A percentile compares a stretch with the other conserved stretches of the same genome.
These are phyloP conservation scores for Siderastrea radians DNA, from an alignment of 92 coral and sea anemone genomes.

Conservation along the genomic window DNA sequence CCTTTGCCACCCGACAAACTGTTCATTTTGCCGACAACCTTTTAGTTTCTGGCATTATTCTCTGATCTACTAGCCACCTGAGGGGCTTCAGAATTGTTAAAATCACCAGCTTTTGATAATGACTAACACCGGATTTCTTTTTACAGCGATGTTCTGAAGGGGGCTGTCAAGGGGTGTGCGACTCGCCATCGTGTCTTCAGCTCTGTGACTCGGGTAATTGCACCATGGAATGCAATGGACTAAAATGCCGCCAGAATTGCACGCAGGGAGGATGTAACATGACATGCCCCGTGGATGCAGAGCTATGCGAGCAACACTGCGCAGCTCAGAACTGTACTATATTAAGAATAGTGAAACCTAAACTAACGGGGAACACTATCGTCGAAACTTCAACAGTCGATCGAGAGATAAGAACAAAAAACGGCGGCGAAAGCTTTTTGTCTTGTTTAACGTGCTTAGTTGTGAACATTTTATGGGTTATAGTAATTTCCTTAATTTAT, in stretches of 20 bases:
- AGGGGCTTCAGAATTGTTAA: too few relatives aligned
- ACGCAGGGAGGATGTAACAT: constrained; percentile 35
- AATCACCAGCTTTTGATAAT: not conserved
- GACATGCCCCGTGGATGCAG: constrained; percentile 8
- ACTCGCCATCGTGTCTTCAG: constrained; percentile 34
- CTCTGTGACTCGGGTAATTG: constrained; percentile 38
- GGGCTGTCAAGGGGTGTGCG: constrained; percentile 16
- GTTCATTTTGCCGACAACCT: too few relatives aligned
- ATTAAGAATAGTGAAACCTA: not conserved
- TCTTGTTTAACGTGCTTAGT: not conserved
- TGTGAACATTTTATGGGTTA: not conserved
- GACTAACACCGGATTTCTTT: not conserved
- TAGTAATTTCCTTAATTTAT: not conserved
- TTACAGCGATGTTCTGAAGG: constrained; percentile 43
- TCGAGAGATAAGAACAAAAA: not conserved
- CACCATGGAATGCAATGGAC: constrained; percentile 29
- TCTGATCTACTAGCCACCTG: too few relatives aligned
- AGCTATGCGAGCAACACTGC: constrained; percentile 36
- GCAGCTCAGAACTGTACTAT: constrained; percentile 13
- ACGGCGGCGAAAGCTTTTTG: not conserved
- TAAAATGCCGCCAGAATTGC: constrained; percentile 44
- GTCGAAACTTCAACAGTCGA: not conserved
- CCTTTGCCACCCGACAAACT: too few relatives aligned
- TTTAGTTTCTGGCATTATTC: too few relatives aligned
- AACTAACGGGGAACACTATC: not conserved